A percentile compares a stretch with the other conserved stretches of the same genome.
Conservation (phyloP, 2,113 vertebrate genomes). For the Macaca fascicularis region DNA sequence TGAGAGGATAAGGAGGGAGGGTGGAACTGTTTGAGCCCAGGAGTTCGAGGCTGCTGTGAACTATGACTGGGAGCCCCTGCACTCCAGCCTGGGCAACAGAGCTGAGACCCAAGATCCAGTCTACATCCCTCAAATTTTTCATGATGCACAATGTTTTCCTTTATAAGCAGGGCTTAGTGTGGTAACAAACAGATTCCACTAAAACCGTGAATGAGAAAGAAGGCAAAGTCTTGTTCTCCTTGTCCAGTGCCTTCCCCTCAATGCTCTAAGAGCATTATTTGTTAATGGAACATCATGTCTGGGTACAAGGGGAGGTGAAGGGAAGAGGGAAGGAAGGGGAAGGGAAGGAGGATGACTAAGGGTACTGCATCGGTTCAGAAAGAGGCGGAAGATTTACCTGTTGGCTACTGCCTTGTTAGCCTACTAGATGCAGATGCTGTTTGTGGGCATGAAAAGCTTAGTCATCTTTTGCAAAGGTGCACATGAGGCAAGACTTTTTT, state of each 20-base stretch:
- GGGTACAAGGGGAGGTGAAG: neutral
- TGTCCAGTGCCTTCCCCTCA: neutral
- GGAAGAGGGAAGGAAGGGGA: neutral
- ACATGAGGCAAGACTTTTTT: neutral
- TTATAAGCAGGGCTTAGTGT: neutral
- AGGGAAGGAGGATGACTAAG: neutral
- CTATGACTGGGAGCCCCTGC: too few relatives aligned
- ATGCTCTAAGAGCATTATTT: neutral
- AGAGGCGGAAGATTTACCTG: neutral
- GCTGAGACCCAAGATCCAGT: neutral
- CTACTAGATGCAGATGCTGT: neutral
- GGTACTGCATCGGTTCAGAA: neutral
- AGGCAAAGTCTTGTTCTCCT: neutral
- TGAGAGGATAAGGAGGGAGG: too few relatives aligned
- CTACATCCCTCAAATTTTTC: neutral
- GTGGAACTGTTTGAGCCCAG: too few relatives aligned
- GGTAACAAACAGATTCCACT: neutral
- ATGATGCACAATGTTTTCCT: neutral
- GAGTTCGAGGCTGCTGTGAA: too few relatives aligned
- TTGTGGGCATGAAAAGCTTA: neutral
- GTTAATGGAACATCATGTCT: neutral
- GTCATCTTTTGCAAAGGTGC: conserved; percentile 3
- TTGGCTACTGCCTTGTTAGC: neutral
- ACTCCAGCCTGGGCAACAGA: too few relatives aligned
- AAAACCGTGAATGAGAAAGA: neutral